Evolutionary conservation across 2,113 vertebrate species (phyloP).

Genomic region (Onychostruthus taczanowskii): DNA sequence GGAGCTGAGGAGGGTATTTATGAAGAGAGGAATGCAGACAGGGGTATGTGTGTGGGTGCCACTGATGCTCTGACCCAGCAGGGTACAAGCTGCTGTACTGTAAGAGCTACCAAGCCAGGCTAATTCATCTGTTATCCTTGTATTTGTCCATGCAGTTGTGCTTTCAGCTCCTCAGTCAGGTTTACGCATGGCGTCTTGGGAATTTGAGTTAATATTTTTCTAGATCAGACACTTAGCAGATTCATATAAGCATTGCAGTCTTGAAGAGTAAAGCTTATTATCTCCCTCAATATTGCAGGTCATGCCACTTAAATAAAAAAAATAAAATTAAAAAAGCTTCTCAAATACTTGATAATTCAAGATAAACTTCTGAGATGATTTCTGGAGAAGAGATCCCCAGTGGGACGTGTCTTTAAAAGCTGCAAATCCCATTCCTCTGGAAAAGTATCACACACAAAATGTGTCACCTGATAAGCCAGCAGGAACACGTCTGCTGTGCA

Average conservation of each 20-base stretch:
- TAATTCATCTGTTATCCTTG: neutral
- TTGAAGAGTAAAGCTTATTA: neutral
- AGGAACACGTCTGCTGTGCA: neutral
- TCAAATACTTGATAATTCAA: neutral
- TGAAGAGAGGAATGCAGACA: neutral
- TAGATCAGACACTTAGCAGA: neutral
- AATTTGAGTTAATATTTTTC: neutral
- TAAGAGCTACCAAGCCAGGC: neutral
- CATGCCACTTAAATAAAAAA: neutral
- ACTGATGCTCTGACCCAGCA: neutral
- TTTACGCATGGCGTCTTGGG: neutral
- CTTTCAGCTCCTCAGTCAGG: neutral
- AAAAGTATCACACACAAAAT: neutral
- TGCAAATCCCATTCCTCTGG: neutral
- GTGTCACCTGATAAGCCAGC: neutral
- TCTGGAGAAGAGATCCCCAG: neutral
- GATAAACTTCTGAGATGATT: neutral
- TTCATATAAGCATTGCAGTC: neutral
- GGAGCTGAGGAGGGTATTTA: neutral
- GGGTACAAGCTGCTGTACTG: neutral
- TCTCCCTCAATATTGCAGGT: neutral
- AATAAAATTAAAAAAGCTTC: neutral
- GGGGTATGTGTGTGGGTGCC: fast-evolving
- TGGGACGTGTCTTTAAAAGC: neutral
- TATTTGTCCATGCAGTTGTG: neutral